These are phyloP conservation scores for Microcebus jonahi DNA, from an alignment of 2,113 vertebrate species.

Conservation along the genomic window DNA sequence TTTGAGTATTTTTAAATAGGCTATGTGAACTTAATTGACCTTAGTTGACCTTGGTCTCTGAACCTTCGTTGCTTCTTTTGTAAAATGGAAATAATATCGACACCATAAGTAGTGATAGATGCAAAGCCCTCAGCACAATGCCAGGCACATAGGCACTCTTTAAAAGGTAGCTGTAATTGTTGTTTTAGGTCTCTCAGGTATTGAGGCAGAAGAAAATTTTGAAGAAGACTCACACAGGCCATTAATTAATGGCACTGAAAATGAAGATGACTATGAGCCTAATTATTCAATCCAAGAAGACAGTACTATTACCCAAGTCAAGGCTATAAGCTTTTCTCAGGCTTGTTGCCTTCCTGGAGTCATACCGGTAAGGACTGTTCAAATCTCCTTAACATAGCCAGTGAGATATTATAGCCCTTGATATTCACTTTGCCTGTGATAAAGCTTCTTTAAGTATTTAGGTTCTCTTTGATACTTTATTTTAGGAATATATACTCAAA, in stretches of 20 bases:
- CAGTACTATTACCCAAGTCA: slow-evolving; percentile 57
- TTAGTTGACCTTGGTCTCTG: background rate
- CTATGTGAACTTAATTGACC: background rate
- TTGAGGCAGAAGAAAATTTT: slow-evolving; percentile 81
- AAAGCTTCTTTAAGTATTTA: background rate
- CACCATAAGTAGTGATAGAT: background rate
- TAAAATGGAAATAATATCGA: background rate
- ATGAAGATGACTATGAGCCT: slow-evolving; percentile 83
- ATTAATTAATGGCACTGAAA: slow-evolving; percentile 88
- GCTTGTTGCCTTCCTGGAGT: slow-evolving; percentile 97
- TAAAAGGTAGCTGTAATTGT: background rate
- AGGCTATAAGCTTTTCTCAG: slow-evolving; percentile 91
- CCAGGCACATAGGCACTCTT: background rate
- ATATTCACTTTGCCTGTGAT: background rate
- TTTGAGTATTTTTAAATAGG: background rate
- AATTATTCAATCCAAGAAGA: slow-evolving; percentile 86
- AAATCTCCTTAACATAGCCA: fast-evolving
- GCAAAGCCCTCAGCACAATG: background rate
- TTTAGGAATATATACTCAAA: background rate
- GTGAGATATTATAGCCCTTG: fast-evolving
- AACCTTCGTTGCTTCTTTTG: background rate
- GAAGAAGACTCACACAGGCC: slow-evolving; percentile 92
- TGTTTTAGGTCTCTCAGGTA: slow-evolving; percentile 81
- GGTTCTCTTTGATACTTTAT: background rate
- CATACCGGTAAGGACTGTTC: slow-evolving; percentile 88